Evolutionary conservation across 2,113 vertebrate species (phyloP).

Genomic region (Amblyopsis rosae): DNA sequence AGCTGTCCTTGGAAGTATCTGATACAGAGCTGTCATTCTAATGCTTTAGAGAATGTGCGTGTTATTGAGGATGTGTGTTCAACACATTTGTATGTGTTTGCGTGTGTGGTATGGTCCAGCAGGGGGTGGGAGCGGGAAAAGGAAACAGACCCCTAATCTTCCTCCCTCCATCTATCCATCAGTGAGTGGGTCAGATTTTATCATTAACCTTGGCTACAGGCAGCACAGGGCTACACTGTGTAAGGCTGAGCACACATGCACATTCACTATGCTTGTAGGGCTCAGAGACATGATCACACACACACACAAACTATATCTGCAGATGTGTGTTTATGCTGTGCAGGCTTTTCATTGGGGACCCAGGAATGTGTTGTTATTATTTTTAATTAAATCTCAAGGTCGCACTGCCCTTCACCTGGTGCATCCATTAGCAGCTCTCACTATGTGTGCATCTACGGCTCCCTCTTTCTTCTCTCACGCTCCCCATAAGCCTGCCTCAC

Average conservation of each 20-base stretch:
- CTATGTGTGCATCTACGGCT: conserved; percentile 20
- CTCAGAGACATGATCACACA: conserved; percentile 16
- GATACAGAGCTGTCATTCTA: no score
- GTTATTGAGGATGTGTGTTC: conserved; percentile 13
- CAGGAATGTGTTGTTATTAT: conserved; percentile 66
- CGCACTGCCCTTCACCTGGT: conserved; percentile 74
- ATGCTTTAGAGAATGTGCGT: no score
- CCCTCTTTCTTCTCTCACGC: background rate
- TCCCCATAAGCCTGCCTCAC: conserved; percentile 1
- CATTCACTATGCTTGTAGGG: conserved; percentile 15
- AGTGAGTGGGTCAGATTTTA: conserved; percentile 73
- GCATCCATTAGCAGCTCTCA: conserved; percentile 58
- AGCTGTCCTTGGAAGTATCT: no score
- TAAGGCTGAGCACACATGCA: conserved; percentile 36
- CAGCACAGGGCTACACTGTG: conserved; percentile 54
- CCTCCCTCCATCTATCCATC: conserved; percentile 67
- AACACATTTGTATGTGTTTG: background rate
- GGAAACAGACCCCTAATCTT: conserved; percentile 47
- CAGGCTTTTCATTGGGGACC: conserved; percentile 28
- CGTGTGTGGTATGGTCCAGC: background rate
- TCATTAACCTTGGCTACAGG: conserved; percentile 66
- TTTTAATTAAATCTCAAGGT: conserved; percentile 83
- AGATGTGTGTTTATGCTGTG: conserved; percentile 50
- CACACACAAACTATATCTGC: conserved; percentile 20
- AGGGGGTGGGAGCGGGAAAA: background rate